Evolutionary conservation across 2,888 invertebrate genomes (phyloP), one percentile per base, ranked within the genome.

Genomic region (Rhagonycha fulva): DNA sequence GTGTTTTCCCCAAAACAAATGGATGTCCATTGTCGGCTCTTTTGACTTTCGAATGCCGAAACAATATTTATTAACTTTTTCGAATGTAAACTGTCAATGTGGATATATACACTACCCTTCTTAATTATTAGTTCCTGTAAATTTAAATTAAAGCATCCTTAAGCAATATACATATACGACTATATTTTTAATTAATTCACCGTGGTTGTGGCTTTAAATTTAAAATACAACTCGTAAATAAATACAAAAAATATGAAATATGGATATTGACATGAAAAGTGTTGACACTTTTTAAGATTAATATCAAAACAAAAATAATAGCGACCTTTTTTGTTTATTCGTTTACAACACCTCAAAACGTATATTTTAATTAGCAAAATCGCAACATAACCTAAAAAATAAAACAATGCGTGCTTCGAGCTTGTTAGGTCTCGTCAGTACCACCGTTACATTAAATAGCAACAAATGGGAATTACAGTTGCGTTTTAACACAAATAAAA

Each of bases 1-100:
- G 86, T 86, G 87, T 86, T 87, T 87, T 84, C 82, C 85, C 86
- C 86, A 87, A 88, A 88, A 88, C 87, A 87, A 87, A 87, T 88
- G 87, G 85, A 84, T 83, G 84, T 82, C 86, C 84, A 84, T 85
- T 85, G 87, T 86, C 87, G 87, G 87, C 82, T 79, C 85, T 84
- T 87, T 87, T 86, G 85, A 84, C 83, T 85, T 85, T 82, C 83
- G 82, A 84, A 85, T 81, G 85, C 86, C 86, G 86, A 86, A 85
- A 84, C 83, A 79, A 84, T 86, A 87, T 86, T 86, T 86, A 86
- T 87, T 86, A 85, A 85, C 84, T 86, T 86, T 87, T 86, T 85
- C 86, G 85, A 86, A 86, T 86, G 85, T 85, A 83, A 84, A 84
- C 84, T 84, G 85, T 85, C 86, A 83, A 83, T 83, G 82, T 83